Percentiles rank a stretch among this genome's conserved stretches.
Conservation (phyloP, 2,113 vertebrate species). For the Saimiri boliviensis region DNA sequence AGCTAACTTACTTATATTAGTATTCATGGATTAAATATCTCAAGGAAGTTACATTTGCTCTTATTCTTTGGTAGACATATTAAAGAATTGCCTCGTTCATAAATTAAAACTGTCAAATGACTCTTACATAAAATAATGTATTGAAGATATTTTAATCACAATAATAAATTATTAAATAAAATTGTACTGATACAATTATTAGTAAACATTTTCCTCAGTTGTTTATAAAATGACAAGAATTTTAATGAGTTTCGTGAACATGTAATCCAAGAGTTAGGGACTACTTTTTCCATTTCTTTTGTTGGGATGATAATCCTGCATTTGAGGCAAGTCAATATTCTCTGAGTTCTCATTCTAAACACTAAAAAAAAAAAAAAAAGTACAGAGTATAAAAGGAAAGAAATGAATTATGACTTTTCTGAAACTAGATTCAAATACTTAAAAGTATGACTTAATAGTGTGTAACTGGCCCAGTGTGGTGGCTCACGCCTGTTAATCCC, state of each 20-base stretch:
- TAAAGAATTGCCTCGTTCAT: not conserved
- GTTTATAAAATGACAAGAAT: not conserved
- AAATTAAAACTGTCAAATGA: not conserved
- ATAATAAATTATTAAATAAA: not conserved
- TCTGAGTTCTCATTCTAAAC: not conserved
- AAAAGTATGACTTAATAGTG: not conserved
- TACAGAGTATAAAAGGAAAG: not conserved
- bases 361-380: not conserved
- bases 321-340: not conserved
- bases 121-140: not conserved
- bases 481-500: too few species aligned
- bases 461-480: not conserved
- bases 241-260: not conserved
- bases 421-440: not conserved
- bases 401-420: not conserved
- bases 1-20: not conserved
- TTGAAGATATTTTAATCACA: not conserved
- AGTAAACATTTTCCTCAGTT: not conserved
- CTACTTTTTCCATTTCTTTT: not conserved
- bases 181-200: not conserved
- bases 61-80: not conserved
- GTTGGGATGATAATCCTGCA: not conserved
- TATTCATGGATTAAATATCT: not conserved
- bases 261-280: not conserved
- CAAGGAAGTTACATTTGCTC: not conserved